These are phyloP conservation scores for Eucera pruinosa DNA, from an alignment of 2,888 invertebrate genomes.

Conservation along the genomic window DNA sequence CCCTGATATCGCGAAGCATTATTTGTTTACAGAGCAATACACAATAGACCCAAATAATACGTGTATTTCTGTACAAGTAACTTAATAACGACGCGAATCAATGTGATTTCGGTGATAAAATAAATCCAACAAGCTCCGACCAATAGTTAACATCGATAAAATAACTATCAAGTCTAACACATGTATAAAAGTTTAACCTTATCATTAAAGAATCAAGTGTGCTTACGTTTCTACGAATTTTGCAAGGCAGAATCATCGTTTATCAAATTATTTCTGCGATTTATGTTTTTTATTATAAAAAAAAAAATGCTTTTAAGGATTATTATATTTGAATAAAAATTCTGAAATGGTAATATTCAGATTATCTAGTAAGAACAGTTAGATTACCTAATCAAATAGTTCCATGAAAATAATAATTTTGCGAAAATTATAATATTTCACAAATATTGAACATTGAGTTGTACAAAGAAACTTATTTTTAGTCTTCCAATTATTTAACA, in stretches of 20 bases:
- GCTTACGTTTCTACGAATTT: constrained; percentile 15
- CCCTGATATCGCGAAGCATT: not conserved
- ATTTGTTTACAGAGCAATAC: not conserved
- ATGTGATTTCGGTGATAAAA: constrained; percentile 13
- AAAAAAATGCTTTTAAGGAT: too few species aligned
- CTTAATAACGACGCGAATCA: constrained; percentile 3
- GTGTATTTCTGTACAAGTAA: constrained; percentile 5
- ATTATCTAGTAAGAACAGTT: too few species aligned
- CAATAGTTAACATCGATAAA: constrained; percentile 49
- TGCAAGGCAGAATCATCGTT: not conserved
- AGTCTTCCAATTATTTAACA: too few species aligned
- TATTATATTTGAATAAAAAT: too few species aligned
- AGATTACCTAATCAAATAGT: too few species aligned
- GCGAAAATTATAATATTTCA: too few species aligned
- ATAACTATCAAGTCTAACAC: constrained; percentile 32
- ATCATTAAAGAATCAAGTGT: constrained; percentile 14
- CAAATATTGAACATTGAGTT: too few species aligned
- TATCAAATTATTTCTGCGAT: too few species aligned
- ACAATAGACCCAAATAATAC: not conserved
- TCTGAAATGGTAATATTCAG: too few species aligned
- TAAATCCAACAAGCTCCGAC: constrained; percentile 9
- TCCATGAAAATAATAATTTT: too few species aligned
- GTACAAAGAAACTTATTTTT: too few species aligned
- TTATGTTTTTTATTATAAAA: too few species aligned
- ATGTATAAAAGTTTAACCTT: constrained; percentile 41